Evolutionary conservation across 2,113 vertebrate genomes (phyloP).

Genomic region (Anguilla rostrata): DNA sequence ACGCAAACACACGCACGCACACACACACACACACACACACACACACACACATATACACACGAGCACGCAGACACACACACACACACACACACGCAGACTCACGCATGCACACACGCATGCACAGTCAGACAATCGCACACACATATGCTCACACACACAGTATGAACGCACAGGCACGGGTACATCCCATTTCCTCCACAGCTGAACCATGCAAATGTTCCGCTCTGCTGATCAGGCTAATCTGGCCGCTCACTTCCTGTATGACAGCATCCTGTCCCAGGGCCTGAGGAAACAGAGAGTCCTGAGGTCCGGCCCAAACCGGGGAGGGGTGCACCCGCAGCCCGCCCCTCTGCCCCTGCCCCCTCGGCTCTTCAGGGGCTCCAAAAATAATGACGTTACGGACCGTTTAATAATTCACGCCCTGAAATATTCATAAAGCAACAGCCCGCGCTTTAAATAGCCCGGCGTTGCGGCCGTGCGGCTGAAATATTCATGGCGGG

Average conservation of each 20-base stretch:
- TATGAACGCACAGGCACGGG: too few relatives aligned
- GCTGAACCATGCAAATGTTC: neutral
- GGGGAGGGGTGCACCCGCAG: neutral
- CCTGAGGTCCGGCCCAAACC: neutral
- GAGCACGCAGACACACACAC: too few relatives aligned
- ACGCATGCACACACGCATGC: too few relatives aligned
- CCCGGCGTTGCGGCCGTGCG: constrained; percentile 29
- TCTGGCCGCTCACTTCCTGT: neutral
- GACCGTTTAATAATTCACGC: constrained; percentile 49
- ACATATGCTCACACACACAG: too few relatives aligned
- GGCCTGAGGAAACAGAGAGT: neutral
- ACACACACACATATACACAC: too few relatives aligned
- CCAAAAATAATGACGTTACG: constrained; percentile 43
- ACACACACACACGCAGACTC: too few relatives aligned
- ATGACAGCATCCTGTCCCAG: too few relatives aligned
- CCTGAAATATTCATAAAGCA: constrained; percentile 51
- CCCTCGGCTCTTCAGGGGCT: neutral
- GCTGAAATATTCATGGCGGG: constrained; percentile 10
- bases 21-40: neutral
- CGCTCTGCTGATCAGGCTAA: neutral
- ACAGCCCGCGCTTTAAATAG: constrained; percentile 49
- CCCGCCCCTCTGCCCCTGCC: neutral
- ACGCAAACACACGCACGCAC: neutral
- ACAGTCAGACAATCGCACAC: too few relatives aligned
- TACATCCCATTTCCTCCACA: neutral